Evolutionary conservation across 2,888 invertebrate genomes (phyloP).

Genomic region (Cerceris rybyensis): DNA sequence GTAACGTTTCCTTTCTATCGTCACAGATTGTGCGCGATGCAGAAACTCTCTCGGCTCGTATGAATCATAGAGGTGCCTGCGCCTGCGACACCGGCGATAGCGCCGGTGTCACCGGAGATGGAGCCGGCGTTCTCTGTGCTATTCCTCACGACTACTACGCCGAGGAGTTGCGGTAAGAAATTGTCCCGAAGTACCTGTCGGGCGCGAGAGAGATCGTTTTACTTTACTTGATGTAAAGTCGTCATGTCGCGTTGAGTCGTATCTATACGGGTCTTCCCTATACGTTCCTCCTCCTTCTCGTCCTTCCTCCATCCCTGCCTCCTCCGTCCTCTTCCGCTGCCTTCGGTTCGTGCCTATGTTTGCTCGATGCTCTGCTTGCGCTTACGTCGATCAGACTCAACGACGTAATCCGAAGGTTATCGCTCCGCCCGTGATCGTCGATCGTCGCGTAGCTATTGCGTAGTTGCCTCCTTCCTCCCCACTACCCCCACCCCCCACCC

Average conservation of each 20-base stretch:
- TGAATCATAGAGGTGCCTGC: conserved; percentile 99
- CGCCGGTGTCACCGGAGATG: conserved; percentile 91
- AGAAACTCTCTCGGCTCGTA: conserved; percentile 95
- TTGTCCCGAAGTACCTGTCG: not conserved
- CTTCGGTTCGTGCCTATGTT: not conserved
- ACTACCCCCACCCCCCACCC: not conserved
- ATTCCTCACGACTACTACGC: conserved; percentile 97
- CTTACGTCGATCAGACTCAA: not conserved
- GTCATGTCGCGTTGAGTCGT: too few species aligned
- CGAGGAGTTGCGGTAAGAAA: conserved; percentile 89
- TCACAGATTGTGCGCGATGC: conserved; percentile 96
- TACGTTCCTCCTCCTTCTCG: too few species aligned
- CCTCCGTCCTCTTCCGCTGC: too few species aligned
- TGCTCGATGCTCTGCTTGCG: not conserved
- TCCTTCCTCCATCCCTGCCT: too few species aligned
- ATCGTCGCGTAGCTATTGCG: not conserved
- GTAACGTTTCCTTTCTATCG: not conserved
- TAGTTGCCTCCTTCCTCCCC: not conserved
- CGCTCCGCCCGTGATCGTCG: not conserved
- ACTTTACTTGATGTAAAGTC: too few species aligned
- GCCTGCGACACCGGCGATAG: conserved; percentile 96
- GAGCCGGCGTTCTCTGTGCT: conserved; percentile 97
- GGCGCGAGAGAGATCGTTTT: too few species aligned
- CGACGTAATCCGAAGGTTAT: conserved; percentile 31
- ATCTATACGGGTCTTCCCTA: too few species aligned